Conservation (phyloP, 1,140 invertebrate genomes). For the Drosophila arawakana region DNA sequence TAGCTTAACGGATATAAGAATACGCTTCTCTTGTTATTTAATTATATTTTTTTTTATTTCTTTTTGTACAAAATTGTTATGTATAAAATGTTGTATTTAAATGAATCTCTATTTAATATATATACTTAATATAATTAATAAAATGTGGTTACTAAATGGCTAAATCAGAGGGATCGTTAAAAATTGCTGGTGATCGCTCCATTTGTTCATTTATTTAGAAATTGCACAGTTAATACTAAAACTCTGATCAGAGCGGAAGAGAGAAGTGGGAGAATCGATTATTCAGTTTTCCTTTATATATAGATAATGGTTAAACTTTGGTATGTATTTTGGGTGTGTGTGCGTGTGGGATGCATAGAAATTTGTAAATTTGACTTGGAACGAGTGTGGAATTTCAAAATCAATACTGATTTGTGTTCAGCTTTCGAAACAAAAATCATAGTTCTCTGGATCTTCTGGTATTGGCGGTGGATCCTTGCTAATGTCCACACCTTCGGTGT, state of each 20-base stretch:
- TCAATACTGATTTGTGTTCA: slow-evolving; percentile 43
- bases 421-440: slow-evolving; percentile 91
- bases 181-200: slow-evolving; percentile 10
- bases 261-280: too few species aligned
- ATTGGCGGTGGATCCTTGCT: slow-evolving; percentile 96
- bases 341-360: slow-evolving; percentile 13
- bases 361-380: slow-evolving; percentile 12
- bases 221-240: slow-evolving; percentile 76
- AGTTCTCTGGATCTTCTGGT: slow-evolving; percentile 94
- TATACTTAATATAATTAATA: slow-evolving; percentile 69
- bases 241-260: slow-evolving; percentile 45
- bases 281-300: slow-evolving; percentile 4
- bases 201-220: slow-evolving; percentile 57
- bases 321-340: slow-evolving; percentile 66
- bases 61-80: slow-evolving; percentile 76
- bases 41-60: background rate
- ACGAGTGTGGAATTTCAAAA: slow-evolving; percentile 17
- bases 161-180: slow-evolving; percentile 26
- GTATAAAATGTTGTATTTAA: slow-evolving; percentile 75
- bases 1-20: slow-evolving; percentile 50
- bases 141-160: slow-evolving; percentile 65
- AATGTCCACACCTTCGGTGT: slow-evolving; percentile 97
- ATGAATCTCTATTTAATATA: slow-evolving; percentile 59
- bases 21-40: slow-evolving; percentile 64
- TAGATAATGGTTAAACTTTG: slow-evolving; percentile 66